These are phyloP conservation scores for Drosophila quadrilineata DNA, from an alignment of 1,140 invertebrate genomes.

Conservation along the genomic window DNA sequence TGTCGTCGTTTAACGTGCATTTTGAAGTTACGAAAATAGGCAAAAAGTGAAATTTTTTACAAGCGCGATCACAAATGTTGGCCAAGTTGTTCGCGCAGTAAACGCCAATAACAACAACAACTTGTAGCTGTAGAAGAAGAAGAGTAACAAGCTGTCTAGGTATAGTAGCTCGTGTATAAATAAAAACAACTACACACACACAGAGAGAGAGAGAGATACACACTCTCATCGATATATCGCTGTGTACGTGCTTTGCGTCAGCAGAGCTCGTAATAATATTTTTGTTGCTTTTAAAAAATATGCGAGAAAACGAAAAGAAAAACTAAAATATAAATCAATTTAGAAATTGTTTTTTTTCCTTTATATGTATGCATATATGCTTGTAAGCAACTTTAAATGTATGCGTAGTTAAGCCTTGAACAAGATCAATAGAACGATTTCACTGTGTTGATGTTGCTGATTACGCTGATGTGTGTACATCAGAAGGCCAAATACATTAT, in stretches of 20 bases:
- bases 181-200: conserved; percentile 37
- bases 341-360: conserved; percentile 21
- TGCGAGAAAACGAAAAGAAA: conserved; percentile 11
- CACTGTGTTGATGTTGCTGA: too few species aligned
- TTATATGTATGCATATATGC: neutral
- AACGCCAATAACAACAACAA: conserved; percentile 21
- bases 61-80: conserved; percentile 36
- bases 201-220: conserved; percentile 10
- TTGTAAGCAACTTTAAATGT: neutral
- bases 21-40: conserved; percentile 55
- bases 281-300: conserved; percentile 35
- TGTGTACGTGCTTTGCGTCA: conserved; percentile 71
- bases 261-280: conserved; percentile 43
- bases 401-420: conserved; percentile 30
- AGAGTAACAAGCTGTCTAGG: conserved; percentile 20
- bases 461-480: too few species aligned
- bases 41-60: conserved; percentile 74
- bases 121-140: too few species aligned
- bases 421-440: conserved; percentile 47
- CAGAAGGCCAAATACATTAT: conserved; percentile 1
- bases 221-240: conserved; percentile 17
- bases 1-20: conserved; percentile 21
- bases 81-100: conserved; percentile 32
- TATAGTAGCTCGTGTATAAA: conserved; percentile 40
- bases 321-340: conserved; percentile 48